Evolutionary conservation across 1,140 invertebrate genomes (phyloP), one percentile per base, ranked within the genome.

Genomic region (Neodiprion virginianus): DNA sequence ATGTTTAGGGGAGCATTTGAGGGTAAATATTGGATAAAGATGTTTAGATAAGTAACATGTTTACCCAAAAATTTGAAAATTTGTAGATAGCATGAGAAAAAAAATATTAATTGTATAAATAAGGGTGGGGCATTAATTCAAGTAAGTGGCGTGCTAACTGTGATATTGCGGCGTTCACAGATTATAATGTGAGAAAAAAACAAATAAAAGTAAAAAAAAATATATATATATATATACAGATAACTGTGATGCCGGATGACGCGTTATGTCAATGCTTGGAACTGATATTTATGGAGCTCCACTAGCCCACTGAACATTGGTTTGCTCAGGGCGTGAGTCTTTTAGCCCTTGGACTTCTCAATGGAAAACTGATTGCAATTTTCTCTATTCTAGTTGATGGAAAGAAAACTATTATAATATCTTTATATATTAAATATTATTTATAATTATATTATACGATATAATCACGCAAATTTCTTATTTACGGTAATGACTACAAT

Each of bases 1-100:
- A 49, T 71, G 70, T 50, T 14, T 14, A 61, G 70, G 48, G 70
- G n/a, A 40, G 48, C 48, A n/a, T 71, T 71, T 71, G 70, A 71
- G 70, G n/a, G 70, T 48, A 49, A 71, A 69, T 47, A 69, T 23
- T 21, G 23, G 14, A 23, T 69, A 14, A 23, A 69, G 10, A 21
- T 69, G 17, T 14, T 14, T 61, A 61, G 53, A 61, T 14, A 8
- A 61, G 8, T 12, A 61, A 61, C 11, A 61, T 14, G 28, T 40
- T 40, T 40, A 40, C 28, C 28, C 28, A 61, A 61, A 61, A 61
- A 61, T 61, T 61, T 12, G 53, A 17, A 61, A 61, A 61, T 61
- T 61, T 61, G 53, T 61, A 61, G 53, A 61, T 61, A 61, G 53
- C 11, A 12, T 61, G n/a, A 61, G n/a, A 61, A 61, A 61, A 61